Conservation (phyloP, 1,140 invertebrate species). For the Colletes gigas region DNA sequence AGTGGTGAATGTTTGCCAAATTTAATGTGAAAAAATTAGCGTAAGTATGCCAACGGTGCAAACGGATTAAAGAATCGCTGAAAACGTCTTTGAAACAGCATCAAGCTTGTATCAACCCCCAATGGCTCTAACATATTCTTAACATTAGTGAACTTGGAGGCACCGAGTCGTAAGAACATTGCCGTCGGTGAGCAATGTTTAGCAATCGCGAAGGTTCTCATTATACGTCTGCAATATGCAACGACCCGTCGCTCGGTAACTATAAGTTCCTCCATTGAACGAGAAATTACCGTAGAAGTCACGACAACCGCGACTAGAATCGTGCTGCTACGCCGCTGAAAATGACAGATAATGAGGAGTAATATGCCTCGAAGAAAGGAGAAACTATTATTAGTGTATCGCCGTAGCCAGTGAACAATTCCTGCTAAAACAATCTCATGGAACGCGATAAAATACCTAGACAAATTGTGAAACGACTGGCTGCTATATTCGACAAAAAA, state of each 20-base stretch:
- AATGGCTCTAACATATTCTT: not conserved
- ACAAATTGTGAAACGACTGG: too few species aligned
- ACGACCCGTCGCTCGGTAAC: not conserved
- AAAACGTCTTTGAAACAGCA: too few species aligned
- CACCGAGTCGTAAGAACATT: constrained; percentile 8
- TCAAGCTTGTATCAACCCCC: too few species aligned
- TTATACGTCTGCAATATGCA: constrained; percentile 57
- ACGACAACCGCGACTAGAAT: not conserved
- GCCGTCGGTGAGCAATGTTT: constrained; percentile 30
- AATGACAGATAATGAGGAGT: constrained; percentile 41
- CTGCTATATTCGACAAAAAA: too few species aligned
- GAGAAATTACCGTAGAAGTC: not conserved
- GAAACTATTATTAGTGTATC: not conserved
- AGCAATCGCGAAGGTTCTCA: constrained; percentile 18
- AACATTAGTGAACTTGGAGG: constrained; percentile 1
- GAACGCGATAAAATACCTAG: not conserved
- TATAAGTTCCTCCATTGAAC: constrained; percentile 21
- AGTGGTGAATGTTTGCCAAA: too few species aligned
- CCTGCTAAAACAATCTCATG: not conserved
- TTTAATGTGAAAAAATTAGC: too few species aligned
- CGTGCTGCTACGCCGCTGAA: not conserved
- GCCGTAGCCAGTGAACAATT: too few species aligned
- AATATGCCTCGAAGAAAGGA: not conserved
- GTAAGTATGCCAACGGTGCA: too few species aligned
- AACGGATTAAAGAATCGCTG: too few species aligned